Evolutionary conservation across 2,113 vertebrate genomes (phyloP).

Genomic region (Leptodactylus fuscus): DNA sequence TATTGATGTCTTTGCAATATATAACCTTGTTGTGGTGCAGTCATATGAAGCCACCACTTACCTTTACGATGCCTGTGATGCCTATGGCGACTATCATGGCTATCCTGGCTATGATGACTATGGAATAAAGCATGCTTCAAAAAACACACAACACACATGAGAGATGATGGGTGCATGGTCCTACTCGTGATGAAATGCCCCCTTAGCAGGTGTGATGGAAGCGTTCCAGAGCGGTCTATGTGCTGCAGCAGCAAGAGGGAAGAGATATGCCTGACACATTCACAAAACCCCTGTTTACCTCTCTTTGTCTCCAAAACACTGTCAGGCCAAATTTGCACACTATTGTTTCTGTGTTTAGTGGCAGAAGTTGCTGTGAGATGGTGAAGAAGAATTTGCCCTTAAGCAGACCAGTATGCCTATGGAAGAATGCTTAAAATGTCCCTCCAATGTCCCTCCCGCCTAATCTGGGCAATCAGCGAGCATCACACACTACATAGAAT

Average conservation of each 20-base stretch:
- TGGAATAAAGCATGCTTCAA: neutral
- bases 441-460: too few species aligned
- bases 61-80: neutral
- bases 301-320: constrained; percentile 47
- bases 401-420: neutral
- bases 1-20: neutral
- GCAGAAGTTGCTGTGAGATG: constrained; percentile 41
- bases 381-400: constrained; percentile 13
- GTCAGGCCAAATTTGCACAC: constrained; percentile 1
- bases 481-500: too few species aligned
- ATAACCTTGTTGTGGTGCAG: neutral
- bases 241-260: neutral
- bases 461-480: too few species aligned
- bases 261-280: neutral
- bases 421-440: too few species aligned
- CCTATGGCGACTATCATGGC: neutral
- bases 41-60: neutral
- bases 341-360: constrained; percentile 41
- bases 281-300: neutral
- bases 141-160: neutral
- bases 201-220: neutral
- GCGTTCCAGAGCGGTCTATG: neutral
- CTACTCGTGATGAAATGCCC: neutral
- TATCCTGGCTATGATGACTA: neutral
- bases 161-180: constrained; percentile 16